Evolutionary conservation across 2,888 invertebrate genomes (phyloP).

Genomic region (Bhutanitis thaidina): DNA sequence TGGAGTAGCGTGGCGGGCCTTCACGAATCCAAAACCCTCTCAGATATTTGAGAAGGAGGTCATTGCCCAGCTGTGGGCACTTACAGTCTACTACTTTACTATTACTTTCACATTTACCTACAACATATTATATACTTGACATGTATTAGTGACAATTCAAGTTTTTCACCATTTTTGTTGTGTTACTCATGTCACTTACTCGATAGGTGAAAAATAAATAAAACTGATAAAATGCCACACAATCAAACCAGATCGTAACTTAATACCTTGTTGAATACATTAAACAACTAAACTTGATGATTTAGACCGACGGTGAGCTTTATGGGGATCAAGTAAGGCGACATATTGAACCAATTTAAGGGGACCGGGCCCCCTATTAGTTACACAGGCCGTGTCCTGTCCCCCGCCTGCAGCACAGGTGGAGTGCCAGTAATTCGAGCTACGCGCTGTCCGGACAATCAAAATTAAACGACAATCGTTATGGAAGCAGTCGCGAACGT

Average conservation of each 20-base stretch:
- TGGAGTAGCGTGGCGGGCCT: too few relatives aligned
- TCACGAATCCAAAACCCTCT: too few relatives aligned
- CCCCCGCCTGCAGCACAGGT: constrained; percentile 4
- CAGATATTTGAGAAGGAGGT: too few relatives aligned
- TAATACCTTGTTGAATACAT: constrained; percentile 17
- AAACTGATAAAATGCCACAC: neutral
- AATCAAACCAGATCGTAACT: neutral
- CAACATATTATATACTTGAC: too few relatives aligned
- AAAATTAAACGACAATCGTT: constrained; percentile 36
- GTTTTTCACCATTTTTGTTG: too few relatives aligned
- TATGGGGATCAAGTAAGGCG: constrained; percentile 9
- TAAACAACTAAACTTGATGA: constrained; percentile 6
- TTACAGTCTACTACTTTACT: too few relatives aligned
- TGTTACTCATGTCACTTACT: too few relatives aligned
- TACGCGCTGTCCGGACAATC: constrained; percentile 29
- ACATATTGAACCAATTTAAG: constrained; percentile 19
- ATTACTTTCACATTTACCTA: too few relatives aligned
- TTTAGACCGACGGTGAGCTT: constrained; percentile 13
- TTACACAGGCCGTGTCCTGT: neutral
- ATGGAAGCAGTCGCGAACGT: constrained; percentile 25
- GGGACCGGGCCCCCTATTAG: constrained; percentile 13
- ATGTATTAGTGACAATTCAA: too few relatives aligned
- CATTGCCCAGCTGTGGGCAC: too few relatives aligned
- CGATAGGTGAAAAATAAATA: too few relatives aligned
- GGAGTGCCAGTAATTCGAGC: constrained; percentile 5